Evolutionary conservation across 2,113 vertebrate genomes (phyloP), one percentile per base, ranked within the genome.

Genomic region (Mesitornis unicolor): DNA sequence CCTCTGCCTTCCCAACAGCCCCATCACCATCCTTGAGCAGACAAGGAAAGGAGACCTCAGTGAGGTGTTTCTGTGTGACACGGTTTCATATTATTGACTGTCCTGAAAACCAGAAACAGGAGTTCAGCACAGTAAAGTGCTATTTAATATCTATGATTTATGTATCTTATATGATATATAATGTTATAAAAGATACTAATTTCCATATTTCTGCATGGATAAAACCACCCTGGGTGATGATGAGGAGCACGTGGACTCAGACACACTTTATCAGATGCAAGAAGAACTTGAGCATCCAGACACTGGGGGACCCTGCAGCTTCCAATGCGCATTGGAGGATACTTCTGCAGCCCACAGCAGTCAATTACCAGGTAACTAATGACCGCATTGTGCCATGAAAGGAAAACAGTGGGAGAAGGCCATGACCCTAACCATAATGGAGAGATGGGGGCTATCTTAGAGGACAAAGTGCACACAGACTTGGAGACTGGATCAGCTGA

Each of bases 51-150:
- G 54, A n/a, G 18, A 59, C 14, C 29, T 16, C 29, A 26, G n/a
- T 1, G 2, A 48, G 33, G 19, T 0, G 0, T 5, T 42, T 33
- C 68, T 3, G 0, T 1, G 3, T 42, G 36, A 36, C 60, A 60
- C 29, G 64, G 48, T 28, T 28, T 4, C 0, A 0, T 16, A 24
- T 3, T 29, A 20, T 4, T 13, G 26, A 28, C 31, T 13, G 12
- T 22, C 68, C 2, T 31, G 43, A 38, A 85, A 85, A 40, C 40
- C 84, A 57, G 4, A 15, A 50, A 4, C 25, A 15, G 1, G 2
- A 64, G 26, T 33, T 59, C 60, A 40, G 80, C 54, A 53, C 16
- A 80, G 68, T 3, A 10, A 89, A n/a, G n/a, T 2, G 2, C 35
- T 36, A 26, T 11, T 35, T 28, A n/a, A 33, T 15, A 43, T 0